Base-by-base conservation (phyloP, 2,888 invertebrate species). In the Caenorhabditis sinica region DNA sequence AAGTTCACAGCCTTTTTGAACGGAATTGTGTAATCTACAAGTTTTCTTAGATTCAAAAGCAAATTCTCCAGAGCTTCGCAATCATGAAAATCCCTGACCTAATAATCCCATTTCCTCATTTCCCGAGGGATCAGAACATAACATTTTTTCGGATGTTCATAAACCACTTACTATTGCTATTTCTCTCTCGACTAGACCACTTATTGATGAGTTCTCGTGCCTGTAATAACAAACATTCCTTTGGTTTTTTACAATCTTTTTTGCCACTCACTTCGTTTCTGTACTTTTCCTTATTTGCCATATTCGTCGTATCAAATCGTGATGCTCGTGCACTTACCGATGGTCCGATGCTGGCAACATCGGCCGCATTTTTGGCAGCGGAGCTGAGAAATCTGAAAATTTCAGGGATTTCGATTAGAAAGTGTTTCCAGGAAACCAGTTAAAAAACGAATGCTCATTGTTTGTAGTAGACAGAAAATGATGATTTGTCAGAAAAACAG, bases 151-250 rank as follows among this genome's bases (percentile, higher is more conserved):
- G 20, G 17, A 20, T 23, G n/a, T 43, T 63, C 63, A 30, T 23
- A 45, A 45, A 60, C 20, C 51, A 79, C 79, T 79, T 63, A 82
- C 82, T 75, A 28, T 74, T 75, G 40, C 49, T 66, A 56, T 81
- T 82, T 53, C 87, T 63, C 45, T 88, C 88, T 15, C 88, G 72
- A 71, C 87, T 88, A 17, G 89, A 87, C 87, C 87, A 89, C 75
- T 89, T 89, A 68, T 85, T 86, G 74, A 89, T 86, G 17, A 89
- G 82, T 30, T 88, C 89, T 66, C 89, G 60, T 23, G 86, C 87
- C 71, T 82, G 53, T 43, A 82, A 69, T 30, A 60, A 60, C 75
- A 66, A 56, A 53, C 58, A 33, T 56, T 30, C 23, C 23, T n/a
- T 20, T 23, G 4, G 13, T 56, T 23, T 56, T 36, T 33, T n/a